Evolutionary conservation across 2,797 vertebrate species (phyloP).

Genomic region (Sylvilagus floridanus): DNA sequence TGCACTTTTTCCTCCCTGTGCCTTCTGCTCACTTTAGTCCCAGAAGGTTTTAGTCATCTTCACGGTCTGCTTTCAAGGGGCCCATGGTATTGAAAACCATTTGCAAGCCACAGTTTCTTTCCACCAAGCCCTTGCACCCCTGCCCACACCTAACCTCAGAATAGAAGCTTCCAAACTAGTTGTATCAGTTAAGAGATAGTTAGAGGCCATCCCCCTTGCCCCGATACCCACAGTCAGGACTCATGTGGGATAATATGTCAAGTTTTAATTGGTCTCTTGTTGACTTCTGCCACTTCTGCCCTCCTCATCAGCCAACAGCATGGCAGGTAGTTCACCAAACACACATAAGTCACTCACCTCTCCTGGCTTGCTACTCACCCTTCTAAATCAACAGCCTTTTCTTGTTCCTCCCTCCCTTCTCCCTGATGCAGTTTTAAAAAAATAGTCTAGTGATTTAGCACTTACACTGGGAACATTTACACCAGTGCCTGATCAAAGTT

Average conservation of each 20-base stretch:
- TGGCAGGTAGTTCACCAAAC: conserved; percentile 56
- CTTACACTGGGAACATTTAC: conserved; percentile 64
- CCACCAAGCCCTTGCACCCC: neutral
- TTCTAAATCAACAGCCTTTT: conserved; percentile 74
- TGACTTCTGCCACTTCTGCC: conserved; percentile 8
- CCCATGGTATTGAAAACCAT: neutral
- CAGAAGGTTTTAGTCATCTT: conserved; percentile 48
- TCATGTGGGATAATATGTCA: fast-evolving
- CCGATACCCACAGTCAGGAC: neutral
- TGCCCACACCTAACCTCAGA: conserved; percentile 14
- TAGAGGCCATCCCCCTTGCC: neutral
- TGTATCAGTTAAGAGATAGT: conserved; percentile 17
- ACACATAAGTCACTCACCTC: conserved; percentile 61
- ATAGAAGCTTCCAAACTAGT: conserved; percentile 39
- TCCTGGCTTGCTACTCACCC: neutral
- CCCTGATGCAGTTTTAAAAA: conserved; percentile 65
- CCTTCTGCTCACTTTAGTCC: conserved; percentile 30
- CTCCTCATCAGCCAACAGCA: fast-evolving
- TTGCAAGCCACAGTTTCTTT: neutral
- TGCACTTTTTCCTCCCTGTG: neutral
- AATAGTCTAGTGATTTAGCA: conserved; percentile 62
- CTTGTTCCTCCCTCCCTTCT: neutral
- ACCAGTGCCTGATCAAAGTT: conserved; percentile 52
- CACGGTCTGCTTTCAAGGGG: neutral
- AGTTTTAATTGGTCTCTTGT: conserved; percentile 66